Percentiles rank a stretch among this genome's conserved stretches.
Conservation (phyloP, 2,113 vertebrate species). For the Tonatia bakeri region DNA sequence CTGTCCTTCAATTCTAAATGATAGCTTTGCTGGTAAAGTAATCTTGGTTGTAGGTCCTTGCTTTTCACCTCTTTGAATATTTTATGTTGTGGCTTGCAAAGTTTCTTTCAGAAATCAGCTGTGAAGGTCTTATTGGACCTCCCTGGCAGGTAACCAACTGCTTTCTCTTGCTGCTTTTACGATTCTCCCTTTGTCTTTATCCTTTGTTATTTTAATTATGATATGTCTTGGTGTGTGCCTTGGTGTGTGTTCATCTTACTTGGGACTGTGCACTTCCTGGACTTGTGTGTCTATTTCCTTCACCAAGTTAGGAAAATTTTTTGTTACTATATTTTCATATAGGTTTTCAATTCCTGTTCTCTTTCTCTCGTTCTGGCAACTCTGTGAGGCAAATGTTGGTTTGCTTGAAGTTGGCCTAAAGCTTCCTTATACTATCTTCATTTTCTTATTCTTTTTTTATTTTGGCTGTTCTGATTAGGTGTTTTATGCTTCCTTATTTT, state of each 20-base stretch:
- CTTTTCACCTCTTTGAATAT: neutral
- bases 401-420: neutral
- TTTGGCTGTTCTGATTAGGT: neutral
- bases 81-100: neutral
- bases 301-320: neutral
- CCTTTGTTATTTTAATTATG: neutral
- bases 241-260: neutral
- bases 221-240: neutral
- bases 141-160: neutral
- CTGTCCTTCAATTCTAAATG: neutral
- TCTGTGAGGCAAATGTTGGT: neutral
- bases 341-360: neutral
- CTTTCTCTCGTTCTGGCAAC: neutral
- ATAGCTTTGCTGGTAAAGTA: neutral
- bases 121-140: no score
- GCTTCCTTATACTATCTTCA: neutral
- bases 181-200: neutral
- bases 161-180: neutral
- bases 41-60: no score
- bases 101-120: no score
- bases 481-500: neutral
- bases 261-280: neutral
- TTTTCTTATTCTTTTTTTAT: neutral
- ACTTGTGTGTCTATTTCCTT: neutral
- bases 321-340: neutral